Evolutionary conservation across 2,113 vertebrate genomes (phyloP).

Genomic region (Hemibagrus wyckioides): DNA sequence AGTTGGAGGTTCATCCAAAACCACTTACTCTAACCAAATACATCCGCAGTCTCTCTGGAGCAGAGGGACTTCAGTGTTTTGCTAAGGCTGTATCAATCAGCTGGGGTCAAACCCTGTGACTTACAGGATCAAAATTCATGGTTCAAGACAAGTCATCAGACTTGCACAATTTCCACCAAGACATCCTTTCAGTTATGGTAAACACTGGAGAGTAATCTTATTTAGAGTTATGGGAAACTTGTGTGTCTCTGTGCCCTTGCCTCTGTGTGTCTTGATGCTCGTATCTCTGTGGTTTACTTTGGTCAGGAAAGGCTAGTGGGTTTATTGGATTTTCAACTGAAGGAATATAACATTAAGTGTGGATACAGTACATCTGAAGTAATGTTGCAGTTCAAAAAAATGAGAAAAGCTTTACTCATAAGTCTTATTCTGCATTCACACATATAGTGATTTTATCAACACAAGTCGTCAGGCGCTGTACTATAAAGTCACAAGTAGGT

Average conservation of each 20-base stretch:
- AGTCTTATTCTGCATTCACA: neutral
- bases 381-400: neutral
- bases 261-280: neutral
- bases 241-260: neutral
- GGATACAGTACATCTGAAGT: neutral
- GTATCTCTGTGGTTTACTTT: neutral
- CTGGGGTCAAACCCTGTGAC: neutral
- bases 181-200: neutral
- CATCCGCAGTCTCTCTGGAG: neutral
- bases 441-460: too few relatives aligned
- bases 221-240: neutral
- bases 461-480: too few relatives aligned
- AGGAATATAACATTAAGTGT: neutral
- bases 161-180: neutral
- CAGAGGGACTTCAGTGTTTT: neutral
- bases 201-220: neutral
- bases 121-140: neutral
- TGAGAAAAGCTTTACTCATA: neutral
- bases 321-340: neutral
- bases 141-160: neutral
- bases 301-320: neutral
- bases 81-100: neutral
- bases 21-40: neutral
- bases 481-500: too few relatives aligned
- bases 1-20: neutral